These are phyloP conservation scores for Trididemnum miniatum DNA, from an alignment of 23 tunicate species.

Conservation along the genomic window DNA sequence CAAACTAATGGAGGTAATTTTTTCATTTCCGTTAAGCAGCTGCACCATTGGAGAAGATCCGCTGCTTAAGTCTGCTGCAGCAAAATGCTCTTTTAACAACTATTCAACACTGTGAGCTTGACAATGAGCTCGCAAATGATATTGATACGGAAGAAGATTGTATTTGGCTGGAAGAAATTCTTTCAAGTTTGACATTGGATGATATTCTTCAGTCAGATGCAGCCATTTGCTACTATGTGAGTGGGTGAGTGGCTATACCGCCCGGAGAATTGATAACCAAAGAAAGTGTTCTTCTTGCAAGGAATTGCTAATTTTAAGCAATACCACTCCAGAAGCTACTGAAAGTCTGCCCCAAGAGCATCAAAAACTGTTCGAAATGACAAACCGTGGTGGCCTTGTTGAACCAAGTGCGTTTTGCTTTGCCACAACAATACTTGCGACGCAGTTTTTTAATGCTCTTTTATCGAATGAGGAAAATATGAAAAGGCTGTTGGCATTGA, in stretches of 20 bases:
- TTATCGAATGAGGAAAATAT: neutral
- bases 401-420: constrained; percentile 30
- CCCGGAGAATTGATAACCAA: constrained; percentile 4
- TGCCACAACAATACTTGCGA: constrained; percentile 23
- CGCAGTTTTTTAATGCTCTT: constrained; percentile 15
- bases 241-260: constrained; percentile 14
- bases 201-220: neutral
- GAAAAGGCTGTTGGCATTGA: neutral
- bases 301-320: neutral
- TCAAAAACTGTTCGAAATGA: constrained; percentile 18
- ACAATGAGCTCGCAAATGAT: constrained; percentile 9
- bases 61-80: constrained; percentile 10
- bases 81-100: neutral
- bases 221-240: neutral
- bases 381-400: constrained; percentile 34
- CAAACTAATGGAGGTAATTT: constrained; percentile 23
- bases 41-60: neutral
- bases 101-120: neutral
- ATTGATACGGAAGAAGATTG: neutral
- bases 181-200: constrained; percentile 1
- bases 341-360: neutral
- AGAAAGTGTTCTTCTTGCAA: constrained; percentile 7
- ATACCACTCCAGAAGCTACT: neutral
- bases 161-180: neutral
- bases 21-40: constrained; percentile 1